A percentile compares a stretch with the other conserved stretches of the same genome.
phyloP scores from a whole-genome alignment of 2,888 invertebrate genomes.

The Heteropelma amictum region DNA sequence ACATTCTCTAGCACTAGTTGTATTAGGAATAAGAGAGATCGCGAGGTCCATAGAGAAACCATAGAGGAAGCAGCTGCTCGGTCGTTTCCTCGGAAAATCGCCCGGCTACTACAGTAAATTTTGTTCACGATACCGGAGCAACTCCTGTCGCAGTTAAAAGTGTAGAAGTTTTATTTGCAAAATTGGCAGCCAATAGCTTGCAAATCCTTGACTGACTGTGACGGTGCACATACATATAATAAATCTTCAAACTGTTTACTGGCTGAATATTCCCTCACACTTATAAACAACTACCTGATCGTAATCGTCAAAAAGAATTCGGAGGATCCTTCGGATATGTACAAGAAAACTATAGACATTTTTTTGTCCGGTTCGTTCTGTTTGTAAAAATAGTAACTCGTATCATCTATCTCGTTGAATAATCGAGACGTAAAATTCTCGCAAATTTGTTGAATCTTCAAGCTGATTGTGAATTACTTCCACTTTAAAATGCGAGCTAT shows the following conservation, averaged over 20 bases:
- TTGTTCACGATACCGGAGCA: slow-evolving; percentile 1
- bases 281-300: too few relatives aligned
- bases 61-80: slow-evolving; percentile 36
- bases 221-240: too few relatives aligned
- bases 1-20: slow-evolving; percentile 11
- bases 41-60: slow-evolving; percentile 1
- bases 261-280: background rate
- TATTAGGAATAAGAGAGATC: background rate
- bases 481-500: too few relatives aligned
- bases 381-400: too few relatives aligned
- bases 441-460: too few relatives aligned
- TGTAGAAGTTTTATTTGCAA: slow-evolving; percentile 48
- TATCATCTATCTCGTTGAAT: too few relatives aligned
- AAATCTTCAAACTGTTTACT: background rate
- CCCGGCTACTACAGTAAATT: slow-evolving; percentile 32
- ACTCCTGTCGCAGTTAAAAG: slow-evolving; percentile 40
- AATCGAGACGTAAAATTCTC: too few relatives aligned
- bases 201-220: slow-evolving; percentile 11
- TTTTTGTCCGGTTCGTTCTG: too few relatives aligned
- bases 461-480: too few relatives aligned
- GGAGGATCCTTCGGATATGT: too few relatives aligned
- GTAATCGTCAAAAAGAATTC: too few relatives aligned
- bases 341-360: too few relatives aligned
- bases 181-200: slow-evolving; percentile 20
- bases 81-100: slow-evolving; percentile 48